Evolutionary conservation across 2,113 vertebrate species (phyloP).

Genomic region (Rostratula benghalensis): DNA sequence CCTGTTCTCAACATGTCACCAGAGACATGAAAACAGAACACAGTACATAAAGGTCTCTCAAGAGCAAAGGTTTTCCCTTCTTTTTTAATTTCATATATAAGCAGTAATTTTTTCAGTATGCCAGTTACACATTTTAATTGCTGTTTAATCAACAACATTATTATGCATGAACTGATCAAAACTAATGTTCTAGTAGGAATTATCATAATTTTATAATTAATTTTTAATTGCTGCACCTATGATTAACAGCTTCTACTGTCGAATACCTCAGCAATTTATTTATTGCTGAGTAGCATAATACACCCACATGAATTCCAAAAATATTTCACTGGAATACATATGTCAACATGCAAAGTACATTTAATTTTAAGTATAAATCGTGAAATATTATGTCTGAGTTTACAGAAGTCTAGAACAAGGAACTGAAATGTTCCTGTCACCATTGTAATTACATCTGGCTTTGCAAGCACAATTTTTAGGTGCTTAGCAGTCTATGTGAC

Average conservation of each 20-base stretch:
- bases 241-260: neutral
- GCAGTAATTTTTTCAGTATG: neutral
- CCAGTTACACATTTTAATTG: neutral
- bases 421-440: neutral
- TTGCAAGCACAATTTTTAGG: neutral
- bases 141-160: neutral
- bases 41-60: neutral
- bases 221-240: neutral
- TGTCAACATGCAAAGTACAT: neutral
- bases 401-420: neutral
- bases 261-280: neutral
- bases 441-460: neutral
- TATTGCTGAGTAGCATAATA: neutral
- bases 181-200: neutral
- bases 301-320: neutral
- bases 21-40: neutral
- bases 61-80: neutral
- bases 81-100: neutral
- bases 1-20: neutral
- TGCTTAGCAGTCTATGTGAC: neutral
- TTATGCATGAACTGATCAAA: neutral
- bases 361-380: neutral
- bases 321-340: neutral
- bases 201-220: neutral
- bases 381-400: neutral